A percentile compares a stretch with the other conserved stretches of the same genome.
Evolutionary conservation across 2,113 vertebrate species (phyloP).

Genomic region (Dipodomys stephensi): DNA sequence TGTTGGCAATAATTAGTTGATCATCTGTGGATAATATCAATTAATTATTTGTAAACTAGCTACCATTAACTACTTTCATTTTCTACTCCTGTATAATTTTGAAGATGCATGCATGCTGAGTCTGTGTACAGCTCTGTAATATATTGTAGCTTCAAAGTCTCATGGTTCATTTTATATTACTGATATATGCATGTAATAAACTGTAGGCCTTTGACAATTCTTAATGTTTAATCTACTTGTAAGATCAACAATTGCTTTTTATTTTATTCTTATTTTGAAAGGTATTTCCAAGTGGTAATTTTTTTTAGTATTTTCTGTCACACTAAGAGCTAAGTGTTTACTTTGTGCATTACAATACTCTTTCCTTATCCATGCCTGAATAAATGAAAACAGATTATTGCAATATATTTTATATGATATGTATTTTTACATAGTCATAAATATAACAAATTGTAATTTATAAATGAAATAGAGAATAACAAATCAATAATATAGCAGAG

Average conservation of each 20-base stretch:
- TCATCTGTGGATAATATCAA: conserved; percentile 5
- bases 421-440: neutral
- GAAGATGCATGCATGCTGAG: neutral
- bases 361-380: neutral
- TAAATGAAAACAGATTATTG: neutral
- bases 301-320: neutral
- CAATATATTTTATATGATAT: neutral
- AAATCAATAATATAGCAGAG: neutral
- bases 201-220: neutral
- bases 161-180: neutral
- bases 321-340: neutral
- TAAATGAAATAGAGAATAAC: neutral
- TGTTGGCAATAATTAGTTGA: conserved; percentile 20
- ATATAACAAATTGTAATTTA: neutral
- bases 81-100: neutral
- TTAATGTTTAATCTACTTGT: neutral
- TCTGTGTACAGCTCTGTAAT: neutral
- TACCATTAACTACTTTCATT: conserved; percentile 39
- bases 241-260: neutral
- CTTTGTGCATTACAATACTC: neutral
- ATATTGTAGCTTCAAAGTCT: neutral
- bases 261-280: neutral
- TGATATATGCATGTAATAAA: neutral
- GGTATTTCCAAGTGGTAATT: neutral
- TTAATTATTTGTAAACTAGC: conserved; percentile 46